These are phyloP conservation scores for Sinhomidia bicolor DNA, from an alignment of 2,888 invertebrate species.

Conservation along the genomic window DNA sequence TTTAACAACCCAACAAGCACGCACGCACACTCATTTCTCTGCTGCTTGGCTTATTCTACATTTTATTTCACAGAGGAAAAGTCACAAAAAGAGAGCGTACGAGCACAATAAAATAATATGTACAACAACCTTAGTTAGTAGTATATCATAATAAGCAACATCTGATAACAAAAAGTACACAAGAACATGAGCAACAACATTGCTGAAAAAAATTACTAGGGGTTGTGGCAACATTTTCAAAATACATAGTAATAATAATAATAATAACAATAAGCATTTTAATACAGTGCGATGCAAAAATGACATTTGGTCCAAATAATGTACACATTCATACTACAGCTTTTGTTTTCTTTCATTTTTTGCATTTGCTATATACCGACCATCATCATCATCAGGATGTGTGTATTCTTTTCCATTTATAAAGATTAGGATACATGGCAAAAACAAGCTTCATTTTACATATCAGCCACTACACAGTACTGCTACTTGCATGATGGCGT, in stretches of 20 bases:
- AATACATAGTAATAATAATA: too few species aligned
- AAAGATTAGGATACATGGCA: background rate
- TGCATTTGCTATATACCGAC: too few species aligned
- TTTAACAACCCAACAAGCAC: background rate
- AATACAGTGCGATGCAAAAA: background rate
- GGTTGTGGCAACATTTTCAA: conserved; percentile 29
- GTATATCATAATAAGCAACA: background rate
- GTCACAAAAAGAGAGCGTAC: background rate
- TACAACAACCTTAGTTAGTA: background rate
- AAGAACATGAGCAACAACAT: background rate
- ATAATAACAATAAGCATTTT: conserved; percentile 10
- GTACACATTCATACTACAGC: too few species aligned
- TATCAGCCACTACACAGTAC: too few species aligned
- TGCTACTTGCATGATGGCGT: too few species aligned
- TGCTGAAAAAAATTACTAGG: background rate
- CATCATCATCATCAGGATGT: too few species aligned
- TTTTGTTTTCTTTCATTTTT: background rate
- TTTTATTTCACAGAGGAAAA: too few species aligned
- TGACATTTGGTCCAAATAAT: background rate
- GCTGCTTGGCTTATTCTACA: background rate
- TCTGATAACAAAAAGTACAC: conserved; percentile 1
- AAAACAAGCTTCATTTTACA: conserved; percentile 1
- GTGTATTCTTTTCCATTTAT: background rate
- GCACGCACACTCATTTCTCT: conserved; percentile 43
- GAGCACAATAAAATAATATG: background rate